Conservation (phyloP, 2,888 invertebrate genomes). For the Girardia tigrina region DNA sequence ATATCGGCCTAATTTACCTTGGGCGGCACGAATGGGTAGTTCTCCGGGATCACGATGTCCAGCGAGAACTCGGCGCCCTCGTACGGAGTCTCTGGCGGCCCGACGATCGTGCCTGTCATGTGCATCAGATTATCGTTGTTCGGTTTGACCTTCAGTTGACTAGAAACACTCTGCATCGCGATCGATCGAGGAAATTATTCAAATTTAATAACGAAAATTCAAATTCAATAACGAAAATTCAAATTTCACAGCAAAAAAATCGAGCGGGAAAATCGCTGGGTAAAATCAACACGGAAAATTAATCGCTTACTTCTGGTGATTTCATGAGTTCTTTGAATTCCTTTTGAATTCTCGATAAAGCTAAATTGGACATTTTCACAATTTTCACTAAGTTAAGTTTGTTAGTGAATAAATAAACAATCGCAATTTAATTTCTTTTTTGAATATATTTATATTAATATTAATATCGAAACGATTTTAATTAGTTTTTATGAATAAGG, state of each 20-base stretch:
- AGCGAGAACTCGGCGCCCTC: conserved; percentile 83
- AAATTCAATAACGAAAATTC: no score
- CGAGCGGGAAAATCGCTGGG: no score
- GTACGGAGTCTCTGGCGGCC: conserved; percentile 93
- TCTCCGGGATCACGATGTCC: conserved; percentile 93
- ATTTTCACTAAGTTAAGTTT: no score
- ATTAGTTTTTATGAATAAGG: no score
- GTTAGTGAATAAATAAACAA: neutral
- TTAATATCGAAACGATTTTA: no score
- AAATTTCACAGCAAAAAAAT: no score
- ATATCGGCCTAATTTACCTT: conserved; percentile 74
- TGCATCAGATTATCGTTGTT: conserved; percentile 74
- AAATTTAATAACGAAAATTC: no score
- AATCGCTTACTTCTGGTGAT: neutral
- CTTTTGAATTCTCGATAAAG: neutral
- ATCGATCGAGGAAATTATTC: neutral
- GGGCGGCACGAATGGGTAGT: conserved; percentile 97
- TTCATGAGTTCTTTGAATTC: neutral
- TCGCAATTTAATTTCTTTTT: no score
- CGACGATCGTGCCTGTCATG: conserved; percentile 82
- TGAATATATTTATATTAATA: no score
- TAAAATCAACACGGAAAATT: neutral
- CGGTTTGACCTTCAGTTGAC: conserved; percentile 60
- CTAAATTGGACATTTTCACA: neutral
- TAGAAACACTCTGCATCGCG: conserved; percentile 48